These are phyloP conservation scores for Drosophila hamatofila DNA, from an alignment of 2,888 invertebrate species.

Conservation along the genomic window DNA sequence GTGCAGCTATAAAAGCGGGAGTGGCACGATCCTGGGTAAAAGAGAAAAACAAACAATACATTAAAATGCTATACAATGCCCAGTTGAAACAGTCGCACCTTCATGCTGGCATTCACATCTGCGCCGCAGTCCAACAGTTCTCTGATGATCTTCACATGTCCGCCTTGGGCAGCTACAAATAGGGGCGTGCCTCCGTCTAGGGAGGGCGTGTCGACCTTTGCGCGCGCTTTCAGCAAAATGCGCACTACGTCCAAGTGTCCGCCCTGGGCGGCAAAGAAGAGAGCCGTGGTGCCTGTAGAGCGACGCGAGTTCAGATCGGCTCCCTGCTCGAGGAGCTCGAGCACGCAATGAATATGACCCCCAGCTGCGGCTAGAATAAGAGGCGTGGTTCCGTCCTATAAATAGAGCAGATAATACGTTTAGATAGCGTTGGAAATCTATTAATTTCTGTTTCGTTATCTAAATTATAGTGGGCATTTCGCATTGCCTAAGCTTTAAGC, in stretches of 20 bases:
- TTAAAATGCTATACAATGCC: not conserved
- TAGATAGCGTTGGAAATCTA: not conserved
- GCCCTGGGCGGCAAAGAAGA: slow-evolving; percentile 97
- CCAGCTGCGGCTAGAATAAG: slow-evolving; percentile 96
- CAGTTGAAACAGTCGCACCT: slow-evolving; percentile 86
- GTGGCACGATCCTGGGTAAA: slow-evolving; percentile 93
- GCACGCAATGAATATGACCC: slow-evolving; percentile 94
- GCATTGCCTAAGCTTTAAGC: too few relatives aligned
- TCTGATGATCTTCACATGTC: slow-evolving; percentile 94
- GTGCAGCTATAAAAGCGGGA: slow-evolving; percentile 96
- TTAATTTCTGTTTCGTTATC: too few relatives aligned
- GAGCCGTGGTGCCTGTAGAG: slow-evolving; percentile 95
- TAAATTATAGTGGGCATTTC: too few relatives aligned
- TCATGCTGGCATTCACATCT: slow-evolving; percentile 93
- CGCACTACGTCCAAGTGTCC: slow-evolving; percentile 94
- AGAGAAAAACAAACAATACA: slow-evolving; percentile 10
- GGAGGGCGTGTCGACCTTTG: slow-evolving; percentile 91
- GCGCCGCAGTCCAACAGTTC: slow-evolving; percentile 93
- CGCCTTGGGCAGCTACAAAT: slow-evolving; percentile 96
- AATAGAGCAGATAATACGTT: not conserved
- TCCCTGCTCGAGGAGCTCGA: slow-evolving; percentile 94
- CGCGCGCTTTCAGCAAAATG: slow-evolving; percentile 91
- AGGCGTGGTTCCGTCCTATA: slow-evolving; percentile 96
- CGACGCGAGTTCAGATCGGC: slow-evolving; percentile 94
- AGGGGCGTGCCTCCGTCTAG: slow-evolving; percentile 97